Evolutionary conservation across 2,113 vertebrate genomes (phyloP).

Genomic region (Gasterosteus nipponicus): DNA sequence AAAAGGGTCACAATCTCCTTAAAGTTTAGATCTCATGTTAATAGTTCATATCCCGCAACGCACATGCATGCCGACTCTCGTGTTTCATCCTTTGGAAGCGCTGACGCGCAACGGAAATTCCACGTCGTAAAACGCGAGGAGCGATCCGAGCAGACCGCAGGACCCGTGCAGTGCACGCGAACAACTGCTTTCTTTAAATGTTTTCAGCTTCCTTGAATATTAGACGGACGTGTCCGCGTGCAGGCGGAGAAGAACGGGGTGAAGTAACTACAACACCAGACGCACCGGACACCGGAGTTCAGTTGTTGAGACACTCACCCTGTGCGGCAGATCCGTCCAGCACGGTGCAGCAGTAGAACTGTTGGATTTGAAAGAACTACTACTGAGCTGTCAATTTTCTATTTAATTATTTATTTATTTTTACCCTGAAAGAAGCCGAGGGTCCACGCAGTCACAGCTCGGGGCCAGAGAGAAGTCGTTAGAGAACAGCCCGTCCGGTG

Average conservation of each 20-base stretch:
- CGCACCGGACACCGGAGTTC: constrained; percentile 27
- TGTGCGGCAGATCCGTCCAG: constrained; percentile 73
- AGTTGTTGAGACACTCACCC: constrained; percentile 71
- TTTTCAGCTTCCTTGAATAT: neutral
- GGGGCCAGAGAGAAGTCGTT: constrained; percentile 51
- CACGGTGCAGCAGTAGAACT: constrained; percentile 66
- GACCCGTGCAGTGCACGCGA: neutral
- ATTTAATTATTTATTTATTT: neutral
- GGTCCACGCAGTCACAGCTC: constrained; percentile 36
- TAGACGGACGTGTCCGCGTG: neutral
- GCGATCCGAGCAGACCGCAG: no score
- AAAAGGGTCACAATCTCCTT: neutral
- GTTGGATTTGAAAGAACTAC: constrained; percentile 10
- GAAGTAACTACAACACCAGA: neutral
- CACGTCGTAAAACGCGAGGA: constrained; percentile 4
- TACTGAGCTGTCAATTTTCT: constrained; percentile 16
- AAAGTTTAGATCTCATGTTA: neutral
- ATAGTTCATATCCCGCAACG: neutral
- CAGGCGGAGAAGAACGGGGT: neutral
- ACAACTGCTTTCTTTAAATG: neutral
- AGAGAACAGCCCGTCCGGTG: constrained; percentile 34
- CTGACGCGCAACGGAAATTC: constrained; percentile 48
- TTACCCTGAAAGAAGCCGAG: constrained; percentile 15
- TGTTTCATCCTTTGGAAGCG: neutral
- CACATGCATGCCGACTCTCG: neutral